phyloP scores from a whole-genome alignment of 2,888 invertebrate genomes.

The Cerceris ruficornis region DNA sequence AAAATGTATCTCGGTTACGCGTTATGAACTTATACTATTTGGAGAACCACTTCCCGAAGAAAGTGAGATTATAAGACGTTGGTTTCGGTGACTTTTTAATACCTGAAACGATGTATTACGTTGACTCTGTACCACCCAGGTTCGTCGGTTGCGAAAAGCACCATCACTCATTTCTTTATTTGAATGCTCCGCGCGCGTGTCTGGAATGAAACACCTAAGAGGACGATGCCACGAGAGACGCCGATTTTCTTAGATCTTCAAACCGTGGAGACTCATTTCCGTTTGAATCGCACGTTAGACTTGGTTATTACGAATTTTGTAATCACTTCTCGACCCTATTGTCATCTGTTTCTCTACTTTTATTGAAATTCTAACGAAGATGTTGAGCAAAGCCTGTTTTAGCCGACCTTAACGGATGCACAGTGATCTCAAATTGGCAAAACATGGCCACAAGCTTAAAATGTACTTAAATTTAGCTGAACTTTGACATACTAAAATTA shows the following conservation, averaged over 20 bases:
- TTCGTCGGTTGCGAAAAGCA: constrained; percentile 24
- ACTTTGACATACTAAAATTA: too few relatives aligned
- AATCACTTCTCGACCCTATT: constrained; percentile 24
- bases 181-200: constrained; percentile 2
- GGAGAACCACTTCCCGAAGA: constrained; percentile 28
- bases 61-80: constrained; percentile 14
- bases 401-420: background rate
- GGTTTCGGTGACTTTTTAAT: constrained; percentile 27
- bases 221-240: background rate
- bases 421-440: constrained; percentile 7
- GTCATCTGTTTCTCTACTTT: background rate
- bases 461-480: too few relatives aligned
- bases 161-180: constrained; percentile 43
- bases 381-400: constrained; percentile 8
- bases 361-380: constrained; percentile 16
- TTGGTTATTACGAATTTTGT: constrained; percentile 22
- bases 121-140: background rate
- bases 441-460: too few relatives aligned
- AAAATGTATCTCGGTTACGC: too few relatives aligned
- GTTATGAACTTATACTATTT: background rate
- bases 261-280: constrained; percentile 14
- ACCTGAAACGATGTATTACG: constrained; percentile 9
- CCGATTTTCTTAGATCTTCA: background rate
- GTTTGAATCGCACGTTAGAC: background rate
- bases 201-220: background rate